Evolutionary conservation across 2,113 vertebrate genomes (phyloP).

Genomic region (Varanus salvator): DNA sequence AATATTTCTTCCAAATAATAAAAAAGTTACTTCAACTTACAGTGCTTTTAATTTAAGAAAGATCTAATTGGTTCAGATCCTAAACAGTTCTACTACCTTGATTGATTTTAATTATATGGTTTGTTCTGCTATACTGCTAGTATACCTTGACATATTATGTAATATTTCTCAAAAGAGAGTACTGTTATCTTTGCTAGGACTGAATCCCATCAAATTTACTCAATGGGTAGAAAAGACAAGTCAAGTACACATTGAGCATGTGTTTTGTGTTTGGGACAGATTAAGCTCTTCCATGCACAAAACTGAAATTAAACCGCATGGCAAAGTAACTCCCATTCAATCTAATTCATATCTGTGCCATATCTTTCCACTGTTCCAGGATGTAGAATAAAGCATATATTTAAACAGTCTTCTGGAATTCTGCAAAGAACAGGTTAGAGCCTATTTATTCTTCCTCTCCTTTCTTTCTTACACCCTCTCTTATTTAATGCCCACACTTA

Average conservation of each 20-base stretch:
- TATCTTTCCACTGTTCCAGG: not conserved
- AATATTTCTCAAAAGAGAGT: conserved; percentile 5
- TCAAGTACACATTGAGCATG: conserved; percentile 26
- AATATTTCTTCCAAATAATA: not conserved
- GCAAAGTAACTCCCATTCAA: conserved; percentile 12
- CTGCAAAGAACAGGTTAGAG: conserved; percentile 17
- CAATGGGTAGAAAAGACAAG: conserved; percentile 40
- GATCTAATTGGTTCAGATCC: not conserved
- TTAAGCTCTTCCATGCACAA: conserved; percentile 37
- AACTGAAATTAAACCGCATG: conserved; percentile 25
- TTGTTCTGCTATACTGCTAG: conserved; percentile 20
- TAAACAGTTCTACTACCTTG: not conserved
- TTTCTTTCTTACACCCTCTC: not conserved
- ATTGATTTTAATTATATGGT: conserved; percentile 25
- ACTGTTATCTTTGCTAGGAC: conserved; percentile 14
- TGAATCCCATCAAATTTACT: conserved; percentile 35
- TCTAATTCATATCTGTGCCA: conserved; percentile 19
- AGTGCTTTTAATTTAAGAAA: not conserved
- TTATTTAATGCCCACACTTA: not conserved
- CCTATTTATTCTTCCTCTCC: not conserved
- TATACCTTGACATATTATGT: conserved; percentile 23
- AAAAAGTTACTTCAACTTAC: not conserved
- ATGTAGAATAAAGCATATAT: conserved; percentile 25
- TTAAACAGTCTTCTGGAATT: conserved; percentile 36
- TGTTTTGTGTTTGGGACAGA: conserved; percentile 44